Evolutionary conservation across 1,140 invertebrate genomes (phyloP), one percentile per base, ranked within the genome.

Genomic region (Cotesia chilonis): DNA sequence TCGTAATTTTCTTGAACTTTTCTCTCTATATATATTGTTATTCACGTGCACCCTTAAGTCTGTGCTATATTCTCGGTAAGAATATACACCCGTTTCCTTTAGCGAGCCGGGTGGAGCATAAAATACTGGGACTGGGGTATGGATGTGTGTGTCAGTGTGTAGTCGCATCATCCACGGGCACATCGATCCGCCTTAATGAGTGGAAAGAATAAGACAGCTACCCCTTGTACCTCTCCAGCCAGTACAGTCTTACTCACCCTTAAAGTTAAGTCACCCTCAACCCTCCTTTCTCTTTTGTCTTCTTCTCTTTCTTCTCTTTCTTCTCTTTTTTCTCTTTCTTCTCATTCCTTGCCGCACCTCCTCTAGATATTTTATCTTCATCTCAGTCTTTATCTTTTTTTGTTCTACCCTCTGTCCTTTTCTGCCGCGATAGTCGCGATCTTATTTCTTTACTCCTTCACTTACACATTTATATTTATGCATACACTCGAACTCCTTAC

Each of bases 131-230:
- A 47, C 6, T 9, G 10, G 6, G 6, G 41, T 47, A 47, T 47
- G 41, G 41, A 2, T 47, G 41, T 47, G 10, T 47, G 41, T 47
- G 10, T 47, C 6, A 9, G 10, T 41, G 38, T 63, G 52, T 68
- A 41, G 52, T 65, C 72, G 52, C 38, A 77, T 80, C 82, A 84
- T 83, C 83, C 80, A 83, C 81, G 79, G 82, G 77, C 83, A 84
- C 84, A 87, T 87, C 85, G 85, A 86, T 86, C 85, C 84, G 82
- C 84, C 84, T 87, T 87, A 86, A 87, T 86, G 84, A 86, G 84
- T 86, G 84, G 83, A 86, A 87, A 86, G 84, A 87, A 87, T 85
- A 86, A 86, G 84, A 85, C 84, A 84, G 83, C 81, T 81, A 77
- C 77, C 76, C 41, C 74, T 68, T 74, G 70, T 74, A 74, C 47